Conservation (phyloP, 2,113 vertebrate genomes). For the Neodon shergylaensis region DNA sequence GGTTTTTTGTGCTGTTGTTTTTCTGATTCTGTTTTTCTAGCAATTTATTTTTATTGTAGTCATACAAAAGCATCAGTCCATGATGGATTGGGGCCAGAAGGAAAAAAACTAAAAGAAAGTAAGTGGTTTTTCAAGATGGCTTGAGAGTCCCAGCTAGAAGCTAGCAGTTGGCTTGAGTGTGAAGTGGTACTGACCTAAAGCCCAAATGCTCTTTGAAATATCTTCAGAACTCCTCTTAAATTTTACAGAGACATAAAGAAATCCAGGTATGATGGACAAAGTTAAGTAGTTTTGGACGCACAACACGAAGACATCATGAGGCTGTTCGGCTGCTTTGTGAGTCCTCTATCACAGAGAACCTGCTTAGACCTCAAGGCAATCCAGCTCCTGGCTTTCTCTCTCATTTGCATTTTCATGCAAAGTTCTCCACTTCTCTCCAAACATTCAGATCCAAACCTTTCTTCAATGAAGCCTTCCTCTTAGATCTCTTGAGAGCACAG, state of each 20-base stretch:
- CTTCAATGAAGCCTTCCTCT: background rate
- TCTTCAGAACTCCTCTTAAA: background rate
- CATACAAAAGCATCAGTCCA: background rate
- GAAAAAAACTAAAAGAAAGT: background rate
- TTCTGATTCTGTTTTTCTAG: background rate
- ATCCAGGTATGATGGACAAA: background rate
- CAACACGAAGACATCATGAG: background rate
- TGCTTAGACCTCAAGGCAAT: too few species aligned
- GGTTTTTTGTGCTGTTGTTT: background rate
- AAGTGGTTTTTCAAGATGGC: background rate
- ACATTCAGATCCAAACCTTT: background rate
- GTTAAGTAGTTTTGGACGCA: background rate
- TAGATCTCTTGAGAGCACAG: background rate
- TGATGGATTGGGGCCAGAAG: background rate
- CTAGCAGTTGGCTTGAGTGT: background rate
- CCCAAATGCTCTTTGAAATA: background rate
- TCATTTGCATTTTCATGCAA: background rate
- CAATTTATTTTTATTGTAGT: conserved; percentile 26
- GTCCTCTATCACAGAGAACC: background rate
- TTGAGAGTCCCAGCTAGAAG: background rate
- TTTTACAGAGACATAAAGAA: background rate
- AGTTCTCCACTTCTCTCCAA: background rate
- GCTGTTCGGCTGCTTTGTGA: background rate
- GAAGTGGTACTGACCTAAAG: background rate
- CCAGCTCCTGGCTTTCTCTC: background rate